phyloP scores from a whole-genome alignment of 2,888 invertebrate species.

The Drosophila algonquin region DNA sequence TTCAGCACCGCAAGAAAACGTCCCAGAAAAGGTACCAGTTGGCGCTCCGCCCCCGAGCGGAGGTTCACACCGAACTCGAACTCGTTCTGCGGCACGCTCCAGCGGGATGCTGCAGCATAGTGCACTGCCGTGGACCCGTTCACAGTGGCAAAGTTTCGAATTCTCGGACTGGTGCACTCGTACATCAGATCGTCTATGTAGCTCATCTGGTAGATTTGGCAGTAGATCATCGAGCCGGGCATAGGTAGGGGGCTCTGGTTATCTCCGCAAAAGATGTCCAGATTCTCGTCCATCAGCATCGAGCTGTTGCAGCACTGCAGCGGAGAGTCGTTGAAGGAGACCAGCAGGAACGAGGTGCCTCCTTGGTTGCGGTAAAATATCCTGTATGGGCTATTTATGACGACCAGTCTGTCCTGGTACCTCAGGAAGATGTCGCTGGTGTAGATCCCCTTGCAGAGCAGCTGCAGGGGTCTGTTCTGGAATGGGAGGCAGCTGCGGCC shows the following conservation, averaged over 20 bases:
- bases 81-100: neutral
- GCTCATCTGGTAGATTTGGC: neutral
- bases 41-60: neutral
- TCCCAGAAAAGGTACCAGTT: neutral
- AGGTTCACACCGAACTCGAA: neutral
- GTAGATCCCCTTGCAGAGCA: conserved; percentile 12
- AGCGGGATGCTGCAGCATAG: neutral
- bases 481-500: neutral
- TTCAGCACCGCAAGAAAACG: too few species aligned
- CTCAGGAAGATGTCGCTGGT: neutral
- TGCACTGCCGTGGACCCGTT: neutral
- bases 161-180: neutral
- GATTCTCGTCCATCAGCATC: neutral
- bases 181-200: conserved; percentile 10
- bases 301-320: conserved; percentile 6
- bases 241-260: neutral
- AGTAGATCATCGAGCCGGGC: conserved; percentile 7
- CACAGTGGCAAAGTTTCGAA: neutral
- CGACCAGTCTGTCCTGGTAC: conserved; percentile 8
- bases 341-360: neutral
- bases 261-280: conserved; percentile 12
- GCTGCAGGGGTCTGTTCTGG: neutral
- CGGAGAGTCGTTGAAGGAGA: conserved; percentile 7
- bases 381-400: conserved; percentile 10
- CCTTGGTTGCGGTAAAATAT: neutral